Evolutionary conservation across 1,140 invertebrate genomes (phyloP).

Genomic region (Monochamus saltuarius): DNA sequence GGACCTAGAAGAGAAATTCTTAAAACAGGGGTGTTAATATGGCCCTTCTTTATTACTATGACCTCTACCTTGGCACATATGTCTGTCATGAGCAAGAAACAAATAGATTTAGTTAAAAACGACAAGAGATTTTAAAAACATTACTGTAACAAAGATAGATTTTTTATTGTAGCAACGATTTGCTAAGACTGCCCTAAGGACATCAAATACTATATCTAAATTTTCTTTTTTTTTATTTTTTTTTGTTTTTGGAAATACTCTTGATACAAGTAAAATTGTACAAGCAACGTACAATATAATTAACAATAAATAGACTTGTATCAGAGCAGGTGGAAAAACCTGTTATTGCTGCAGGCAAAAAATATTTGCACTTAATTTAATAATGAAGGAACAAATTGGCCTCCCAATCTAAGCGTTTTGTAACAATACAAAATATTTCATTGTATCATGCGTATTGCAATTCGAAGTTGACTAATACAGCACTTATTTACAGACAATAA

Average conservation of each 20-base stretch:
- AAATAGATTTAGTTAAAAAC: constrained; percentile 23
- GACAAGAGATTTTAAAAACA: constrained; percentile 20
- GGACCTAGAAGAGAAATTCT: constrained; percentile 7
- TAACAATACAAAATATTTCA: too few relatives aligned
- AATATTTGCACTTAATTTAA: too few relatives aligned
- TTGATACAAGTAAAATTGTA: constrained; percentile 2
- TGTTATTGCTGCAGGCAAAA: too few relatives aligned
- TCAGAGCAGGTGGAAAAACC: constrained; percentile 12
- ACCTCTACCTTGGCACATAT: constrained; percentile 6
- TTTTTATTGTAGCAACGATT: constrained; percentile 8
- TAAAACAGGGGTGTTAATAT: background rate
- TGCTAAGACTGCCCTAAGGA: background rate
- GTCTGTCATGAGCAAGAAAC: constrained; percentile 14
- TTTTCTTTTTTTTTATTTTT: background rate
- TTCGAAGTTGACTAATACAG: too few relatives aligned
- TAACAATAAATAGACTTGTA: constrained; percentile 15
- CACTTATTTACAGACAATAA: too few relatives aligned
- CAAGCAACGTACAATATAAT: constrained; percentile 14
- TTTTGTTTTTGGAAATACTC: too few relatives aligned
- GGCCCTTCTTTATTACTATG: background rate
- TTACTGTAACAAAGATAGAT: constrained; percentile 25
- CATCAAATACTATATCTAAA: constrained; percentile 18
- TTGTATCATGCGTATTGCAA: too few relatives aligned
- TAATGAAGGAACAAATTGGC: too few relatives aligned
- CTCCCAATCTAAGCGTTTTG: too few relatives aligned